A percentile compares a stretch with the other conserved stretches of the same genome.
These are phyloP conservation scores for Gadopsis bispinosus DNA, from an alignment of 2,797 vertebrate species.

Conservation along the genomic window DNA sequence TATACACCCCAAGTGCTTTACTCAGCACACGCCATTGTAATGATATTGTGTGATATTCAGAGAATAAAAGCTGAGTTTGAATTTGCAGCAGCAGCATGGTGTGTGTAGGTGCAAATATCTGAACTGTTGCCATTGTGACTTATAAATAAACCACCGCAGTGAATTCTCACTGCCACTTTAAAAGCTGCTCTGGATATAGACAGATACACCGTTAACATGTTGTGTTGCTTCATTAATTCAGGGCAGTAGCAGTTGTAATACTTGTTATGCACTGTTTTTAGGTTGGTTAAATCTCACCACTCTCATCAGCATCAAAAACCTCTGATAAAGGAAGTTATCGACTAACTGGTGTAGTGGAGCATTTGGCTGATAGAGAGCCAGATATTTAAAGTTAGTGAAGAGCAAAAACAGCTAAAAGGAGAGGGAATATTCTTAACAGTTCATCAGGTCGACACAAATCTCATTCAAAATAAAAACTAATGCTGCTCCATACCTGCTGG, in stretches of 20 bases:
- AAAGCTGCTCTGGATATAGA: slow-evolving; percentile 6
- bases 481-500: too few relatives aligned
- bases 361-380: not conserved
- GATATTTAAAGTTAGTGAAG: too few relatives aligned
- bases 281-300: not conserved
- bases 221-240: not conserved
- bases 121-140: slow-evolving; percentile 24
- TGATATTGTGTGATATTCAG: not conserved
- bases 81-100: slow-evolving; percentile 18
- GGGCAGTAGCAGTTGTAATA: not conserved
- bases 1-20: not conserved
- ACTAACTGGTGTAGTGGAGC: not conserved
- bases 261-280: not conserved
- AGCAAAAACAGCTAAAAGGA: too few relatives aligned
- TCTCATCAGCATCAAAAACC: not conserved
- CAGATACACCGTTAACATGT: not conserved
- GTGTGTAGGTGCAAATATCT: slow-evolving; percentile 52
- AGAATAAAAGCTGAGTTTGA: not conserved
- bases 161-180: not conserved
- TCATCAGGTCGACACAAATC: not conserved
- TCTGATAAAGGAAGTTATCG: too few relatives aligned
- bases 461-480: not conserved
- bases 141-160: slow-evolving; percentile 22
- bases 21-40: not conserved
- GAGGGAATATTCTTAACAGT: too few relatives aligned